phyloP scores from a whole-genome alignment of 2,113 vertebrate genomes.

The Beaufortia kweichowensis region DNA sequence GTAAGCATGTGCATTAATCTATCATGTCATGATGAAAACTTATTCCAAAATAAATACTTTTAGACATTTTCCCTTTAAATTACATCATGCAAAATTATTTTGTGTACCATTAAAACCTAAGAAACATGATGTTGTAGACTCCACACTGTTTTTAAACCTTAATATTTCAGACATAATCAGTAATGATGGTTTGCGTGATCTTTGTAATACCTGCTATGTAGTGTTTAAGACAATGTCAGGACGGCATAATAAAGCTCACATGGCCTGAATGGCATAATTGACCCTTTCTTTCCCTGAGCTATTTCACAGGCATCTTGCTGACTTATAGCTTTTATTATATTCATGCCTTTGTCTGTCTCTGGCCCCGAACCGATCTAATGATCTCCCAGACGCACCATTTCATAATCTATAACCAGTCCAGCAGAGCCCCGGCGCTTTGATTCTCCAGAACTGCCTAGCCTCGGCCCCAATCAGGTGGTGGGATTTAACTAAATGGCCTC shows the following conservation, averaged over 20 bases:
- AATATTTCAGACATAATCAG: conserved; percentile 16
- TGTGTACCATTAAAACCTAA: too few species aligned
- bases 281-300: conserved; percentile 27
- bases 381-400: conserved; percentile 61
- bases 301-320: conserved; percentile 37
- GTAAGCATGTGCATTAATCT: too few species aligned
- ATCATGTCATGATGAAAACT: too few species aligned
- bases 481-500: conserved; percentile 63
- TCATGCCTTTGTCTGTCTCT: conserved; percentile 64
- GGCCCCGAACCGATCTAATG: conserved; percentile 63
- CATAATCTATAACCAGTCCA: conserved; percentile 43
- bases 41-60: too few species aligned
- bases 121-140: too few species aligned
- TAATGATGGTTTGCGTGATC: conserved; percentile 11
- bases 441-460: conserved; percentile 56
- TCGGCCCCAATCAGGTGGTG: conserved; percentile 62
- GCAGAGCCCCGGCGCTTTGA: conserved; percentile 65
- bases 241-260: conserved; percentile 1
- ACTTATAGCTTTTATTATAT: conserved; percentile 63
- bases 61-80: too few species aligned
- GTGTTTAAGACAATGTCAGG: conserved; percentile 22
- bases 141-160: neutral
- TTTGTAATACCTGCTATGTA: conserved; percentile 6
- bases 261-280: conserved; percentile 47
- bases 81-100: too few species aligned